A percentile compares a stretch with the other conserved stretches of the same genome.
These are phyloP conservation scores for Aphodius sticticus DNA, from an alignment of 2,888 invertebrate genomes.

Conservation along the genomic window DNA sequence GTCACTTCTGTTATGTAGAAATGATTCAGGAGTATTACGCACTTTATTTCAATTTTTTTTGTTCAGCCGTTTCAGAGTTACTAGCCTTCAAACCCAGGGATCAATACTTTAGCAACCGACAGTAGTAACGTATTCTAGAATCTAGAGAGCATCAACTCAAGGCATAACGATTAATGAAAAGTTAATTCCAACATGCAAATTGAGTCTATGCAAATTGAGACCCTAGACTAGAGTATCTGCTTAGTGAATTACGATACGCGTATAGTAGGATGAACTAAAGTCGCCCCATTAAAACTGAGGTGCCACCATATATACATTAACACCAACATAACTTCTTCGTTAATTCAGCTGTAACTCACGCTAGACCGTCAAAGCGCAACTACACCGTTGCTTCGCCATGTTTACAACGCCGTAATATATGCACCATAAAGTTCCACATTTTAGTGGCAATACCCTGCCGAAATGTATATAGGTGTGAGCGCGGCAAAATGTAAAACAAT, in stretches of 20 bases:
- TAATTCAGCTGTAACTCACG: background rate
- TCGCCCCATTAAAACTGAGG: background rate
- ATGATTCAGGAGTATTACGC: too few species aligned
- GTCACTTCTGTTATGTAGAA: too few species aligned
- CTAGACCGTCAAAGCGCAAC: background rate
- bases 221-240: background rate
- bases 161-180: background rate
- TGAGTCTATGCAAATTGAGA: background rate
- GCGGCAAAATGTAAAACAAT: background rate
- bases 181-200: background rate
- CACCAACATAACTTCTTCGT: background rate
- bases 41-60: too few species aligned
- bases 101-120: too few species aligned
- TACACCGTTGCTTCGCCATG: background rate
- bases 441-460: background rate
- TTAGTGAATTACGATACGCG: background rate
- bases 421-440: background rate
- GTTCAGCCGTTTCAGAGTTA: too few species aligned
- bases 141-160: too few species aligned
- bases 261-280: background rate
- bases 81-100: too few species aligned
- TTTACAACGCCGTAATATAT: background rate
- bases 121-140: too few species aligned
- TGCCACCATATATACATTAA: background rate
- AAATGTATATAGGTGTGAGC: background rate